phyloP scores from a whole-genome alignment of 2,888 invertebrate species.

The Ochropacha duplaris region DNA sequence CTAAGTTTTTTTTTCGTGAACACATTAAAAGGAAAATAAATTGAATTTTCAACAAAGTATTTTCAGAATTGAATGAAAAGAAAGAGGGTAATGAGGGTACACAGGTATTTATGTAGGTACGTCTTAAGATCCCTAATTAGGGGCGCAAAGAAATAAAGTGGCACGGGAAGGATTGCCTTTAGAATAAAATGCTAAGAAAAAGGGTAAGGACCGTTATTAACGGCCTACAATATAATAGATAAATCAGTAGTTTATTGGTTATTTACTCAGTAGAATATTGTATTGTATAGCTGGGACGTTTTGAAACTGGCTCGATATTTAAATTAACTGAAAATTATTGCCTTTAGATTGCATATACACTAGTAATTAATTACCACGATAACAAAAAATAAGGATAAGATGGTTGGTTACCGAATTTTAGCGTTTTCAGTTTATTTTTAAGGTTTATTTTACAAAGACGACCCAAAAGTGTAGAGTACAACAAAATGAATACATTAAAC shows the following conservation, averaged over 20 bases:
- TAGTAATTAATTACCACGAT: too few species aligned
- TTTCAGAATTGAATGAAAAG: neutral
- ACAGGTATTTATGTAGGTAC: slow-evolving; percentile 4
- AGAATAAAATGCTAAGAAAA: slow-evolving; percentile 4
- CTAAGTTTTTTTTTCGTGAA: neutral
- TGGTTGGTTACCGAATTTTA: too few species aligned
- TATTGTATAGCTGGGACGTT: too few species aligned
- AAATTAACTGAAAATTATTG: too few species aligned
- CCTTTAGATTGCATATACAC: too few species aligned
- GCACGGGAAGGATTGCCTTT: slow-evolving; percentile 4
- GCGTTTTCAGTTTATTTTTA: slow-evolving; percentile 6
- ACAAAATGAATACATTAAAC: slow-evolving; percentile 45
- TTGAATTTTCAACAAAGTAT: neutral
- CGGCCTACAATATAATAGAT: slow-evolving; percentile 1
- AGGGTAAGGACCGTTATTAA: neutral
- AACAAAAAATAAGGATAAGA: too few species aligned
- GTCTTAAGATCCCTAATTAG: slow-evolving; percentile 9
- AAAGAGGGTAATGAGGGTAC: slow-evolving; percentile 3
- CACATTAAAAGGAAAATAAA: neutral
- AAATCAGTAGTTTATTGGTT: neutral
- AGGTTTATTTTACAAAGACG: slow-evolving; percentile 11
- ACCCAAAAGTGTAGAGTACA: slow-evolving; percentile 21
- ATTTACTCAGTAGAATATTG: neutral
- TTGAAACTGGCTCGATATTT: too few species aligned
- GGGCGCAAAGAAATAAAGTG: slow-evolving; percentile 4